Base-by-base conservation (phyloP, 1,140 invertebrate genomes). In the Drosophila lacertosa region DNA sequence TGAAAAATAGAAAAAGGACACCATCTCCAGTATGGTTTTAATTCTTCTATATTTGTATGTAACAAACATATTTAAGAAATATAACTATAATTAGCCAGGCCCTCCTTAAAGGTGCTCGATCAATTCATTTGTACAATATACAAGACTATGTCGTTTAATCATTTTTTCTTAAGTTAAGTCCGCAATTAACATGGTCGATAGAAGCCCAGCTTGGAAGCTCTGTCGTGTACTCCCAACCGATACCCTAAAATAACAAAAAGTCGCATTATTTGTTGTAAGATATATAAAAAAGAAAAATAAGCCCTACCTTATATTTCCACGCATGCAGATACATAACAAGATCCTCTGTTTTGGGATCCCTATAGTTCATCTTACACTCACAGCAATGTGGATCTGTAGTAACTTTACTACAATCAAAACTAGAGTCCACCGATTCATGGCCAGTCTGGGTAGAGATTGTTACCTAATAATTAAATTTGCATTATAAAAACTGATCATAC, bases 281-380 rank as follows among this genome's bases (percentile, higher is more conserved):
- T 18, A 3, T 24, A 10, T 11, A 6, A n/a, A 24, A 16, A 10
- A 18, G 29, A 16, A 32, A 0, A 2, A 80, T 6, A 9, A 2
- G 1, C 16, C 55, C 2, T 6, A 94, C 96, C 92, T 95, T 95
- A 91, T 98, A 99, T 89, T 95, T 96, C 94, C 97, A 97, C 22
- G 97, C 97, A 92, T 99, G 98, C 18, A 99, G 93, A 92, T 98
- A 99, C 96, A 99, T 98, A 50, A 98, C 95, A 15, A 99, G 93
- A 90, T 99, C 97, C 66, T 95, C 94, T 0, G 97, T 96, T 59
- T 96, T 95, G 0, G 98, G 98, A 92, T 99, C 98, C 40, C 96
- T 93, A 92, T 97, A 98, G 45, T 96, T 94, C 15, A 97, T 95
- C 91, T 97, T 96, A 92, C 98, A 99, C 91, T 98, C 97, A 89